phyloP scores from a whole-genome alignment of 2,113 vertebrate species.

The Vulpes ferrilata region DNA sequence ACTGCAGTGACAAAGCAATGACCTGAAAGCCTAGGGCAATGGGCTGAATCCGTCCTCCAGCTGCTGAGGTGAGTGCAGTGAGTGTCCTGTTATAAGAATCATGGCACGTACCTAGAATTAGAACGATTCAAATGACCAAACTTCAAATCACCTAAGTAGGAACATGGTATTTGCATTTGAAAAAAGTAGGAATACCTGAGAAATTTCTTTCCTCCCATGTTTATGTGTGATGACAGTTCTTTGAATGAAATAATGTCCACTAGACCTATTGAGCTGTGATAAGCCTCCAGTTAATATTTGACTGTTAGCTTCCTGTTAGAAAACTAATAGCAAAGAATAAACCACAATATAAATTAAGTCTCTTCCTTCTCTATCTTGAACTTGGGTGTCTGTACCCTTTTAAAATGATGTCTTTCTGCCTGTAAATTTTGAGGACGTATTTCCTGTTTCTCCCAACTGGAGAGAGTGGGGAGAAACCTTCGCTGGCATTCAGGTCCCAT shows the following conservation, averaged over 20 bases:
- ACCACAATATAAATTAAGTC: not conserved
- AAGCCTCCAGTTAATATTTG: conserved; percentile 63
- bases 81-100: not conserved
- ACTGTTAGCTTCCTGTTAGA: conserved; percentile 49
- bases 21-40: too few species aligned
- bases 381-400: not conserved
- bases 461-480: not conserved
- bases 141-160: conserved; percentile 41
- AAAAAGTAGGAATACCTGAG: conserved; percentile 4
- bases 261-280: not conserved
- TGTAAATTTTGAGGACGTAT: not conserved
- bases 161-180: conserved; percentile 1
- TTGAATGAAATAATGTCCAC: not conserved
- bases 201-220: not conserved
- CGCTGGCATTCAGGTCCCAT: not conserved
- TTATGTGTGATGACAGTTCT: not conserved
- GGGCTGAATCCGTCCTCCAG: not conserved
- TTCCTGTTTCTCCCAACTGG: not conserved
- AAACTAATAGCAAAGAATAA: conserved; percentile 28
- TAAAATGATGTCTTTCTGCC: not conserved
- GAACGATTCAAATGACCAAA: not conserved
- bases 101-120: not conserved
- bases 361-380: not conserved
- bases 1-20: not conserved
- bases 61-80: not conserved